Evolutionary conservation across 2,797 vertebrate genomes (phyloP).

Genomic region (Rhinichthys osculus): DNA sequence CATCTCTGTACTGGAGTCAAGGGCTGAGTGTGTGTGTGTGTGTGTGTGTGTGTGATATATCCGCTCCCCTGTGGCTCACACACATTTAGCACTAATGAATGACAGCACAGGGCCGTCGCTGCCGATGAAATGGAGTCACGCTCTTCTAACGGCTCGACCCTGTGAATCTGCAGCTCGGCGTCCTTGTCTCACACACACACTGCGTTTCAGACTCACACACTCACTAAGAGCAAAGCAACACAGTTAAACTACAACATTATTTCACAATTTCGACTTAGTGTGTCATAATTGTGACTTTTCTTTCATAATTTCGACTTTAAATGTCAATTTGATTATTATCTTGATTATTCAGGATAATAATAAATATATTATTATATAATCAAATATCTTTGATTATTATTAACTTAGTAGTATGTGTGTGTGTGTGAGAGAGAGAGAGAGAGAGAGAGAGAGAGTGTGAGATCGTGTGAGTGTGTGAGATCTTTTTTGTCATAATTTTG

Average conservation of each 20-base stretch:
- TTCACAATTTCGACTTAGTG: accelerated
- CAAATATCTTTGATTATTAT: no score
- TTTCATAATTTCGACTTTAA: background rate
- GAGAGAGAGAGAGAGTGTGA: no score
- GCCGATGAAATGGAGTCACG: conserved; percentile 5
- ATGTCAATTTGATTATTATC: background rate
- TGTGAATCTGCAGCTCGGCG: background rate
- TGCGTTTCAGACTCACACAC: background rate
- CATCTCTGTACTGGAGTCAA: conserved; percentile 41
- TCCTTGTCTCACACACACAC: background rate
- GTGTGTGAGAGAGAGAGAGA: no score
- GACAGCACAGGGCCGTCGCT: conserved; percentile 13
- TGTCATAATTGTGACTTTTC: background rate
- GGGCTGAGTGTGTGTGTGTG: conserved; percentile 14
- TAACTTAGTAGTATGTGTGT: no score
- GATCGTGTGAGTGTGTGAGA: no score
- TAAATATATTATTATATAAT: no score
- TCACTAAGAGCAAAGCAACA: background rate
- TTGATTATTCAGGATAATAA: no score
- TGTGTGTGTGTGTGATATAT: conserved; percentile 23
- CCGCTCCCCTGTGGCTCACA: background rate
- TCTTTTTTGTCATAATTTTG: background rate
- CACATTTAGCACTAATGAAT: conserved; percentile 24
- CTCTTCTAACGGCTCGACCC: background rate
- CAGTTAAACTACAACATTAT: no score